Evolutionary conservation across 2,888 invertebrate species (phyloP).

Genomic region (Ichneumoninae sp.): DNA sequence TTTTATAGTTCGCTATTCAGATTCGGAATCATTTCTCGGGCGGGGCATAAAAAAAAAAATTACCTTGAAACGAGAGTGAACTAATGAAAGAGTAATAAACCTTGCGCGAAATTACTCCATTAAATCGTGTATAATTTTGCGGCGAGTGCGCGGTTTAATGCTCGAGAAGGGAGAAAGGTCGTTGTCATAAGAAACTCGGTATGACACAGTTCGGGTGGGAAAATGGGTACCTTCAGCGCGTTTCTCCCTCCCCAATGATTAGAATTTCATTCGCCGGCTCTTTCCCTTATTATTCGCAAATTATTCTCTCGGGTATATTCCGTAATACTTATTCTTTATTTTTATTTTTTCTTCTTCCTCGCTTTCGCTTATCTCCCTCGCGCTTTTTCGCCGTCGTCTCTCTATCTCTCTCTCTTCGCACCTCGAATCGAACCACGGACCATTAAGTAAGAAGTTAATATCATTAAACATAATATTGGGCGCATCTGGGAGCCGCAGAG

Average conservation of each 20-base stretch:
- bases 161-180: constrained; percentile 27
- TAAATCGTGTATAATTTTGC: constrained; percentile 61
- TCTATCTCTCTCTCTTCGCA: constrained; percentile 74
- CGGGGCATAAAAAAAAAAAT: constrained; percentile 43
- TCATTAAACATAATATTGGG: constrained; percentile 85
- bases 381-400: constrained; percentile 44
- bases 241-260: constrained; percentile 25
- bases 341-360: constrained; percentile 29
- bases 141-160: constrained; percentile 6
- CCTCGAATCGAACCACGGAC: constrained; percentile 84
- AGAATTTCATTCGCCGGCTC: constrained; percentile 52
- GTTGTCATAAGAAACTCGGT: constrained; percentile 33
- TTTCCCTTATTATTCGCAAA: constrained; percentile 72
- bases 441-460: constrained; percentile 85
- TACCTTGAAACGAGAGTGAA: constrained; percentile 36
- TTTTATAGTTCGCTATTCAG: constrained; percentile 57
- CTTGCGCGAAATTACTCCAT: constrained; percentile 57
- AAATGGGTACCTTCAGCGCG: constrained; percentile 11
- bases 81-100: constrained; percentile 63
- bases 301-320: constrained; percentile 78
- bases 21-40: constrained; percentile 48
- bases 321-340: constrained; percentile 23
- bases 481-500: constrained; percentile 84
- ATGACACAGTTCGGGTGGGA: constrained; percentile 21
- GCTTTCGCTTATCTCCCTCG: constrained; percentile 58